Evolutionary conservation across 2,113 vertebrate genomes (phyloP).

Genomic region (Excalfactoria chinensis): DNA sequence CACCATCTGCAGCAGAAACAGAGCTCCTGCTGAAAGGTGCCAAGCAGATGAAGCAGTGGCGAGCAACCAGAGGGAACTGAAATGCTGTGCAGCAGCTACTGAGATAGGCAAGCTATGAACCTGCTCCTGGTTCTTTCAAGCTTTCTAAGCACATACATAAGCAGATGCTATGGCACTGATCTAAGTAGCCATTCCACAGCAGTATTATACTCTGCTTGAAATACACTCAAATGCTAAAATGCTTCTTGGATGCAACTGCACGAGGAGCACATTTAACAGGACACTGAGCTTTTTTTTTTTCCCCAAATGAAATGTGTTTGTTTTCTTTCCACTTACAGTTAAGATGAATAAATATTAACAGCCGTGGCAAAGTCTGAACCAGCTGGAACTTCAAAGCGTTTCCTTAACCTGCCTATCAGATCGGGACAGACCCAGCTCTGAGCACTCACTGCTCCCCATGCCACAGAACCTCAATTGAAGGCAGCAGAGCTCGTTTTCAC

Average conservation of each 20-base stretch:
- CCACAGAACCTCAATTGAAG: not conserved
- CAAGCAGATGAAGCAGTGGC: not conserved
- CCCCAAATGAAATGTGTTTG: not conserved
- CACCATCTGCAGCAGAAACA: slow-evolving; percentile 54
- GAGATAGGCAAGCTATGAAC: not conserved
- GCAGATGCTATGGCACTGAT: not conserved
- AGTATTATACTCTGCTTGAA: not conserved
- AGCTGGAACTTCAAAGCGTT: not conserved
- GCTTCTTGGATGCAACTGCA: not conserved
- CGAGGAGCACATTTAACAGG: not conserved
- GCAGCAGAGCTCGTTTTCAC: not conserved
- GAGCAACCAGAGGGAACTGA: not conserved
- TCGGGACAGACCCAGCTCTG: not conserved
- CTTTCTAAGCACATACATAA: not conserved
- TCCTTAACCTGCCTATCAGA: not conserved
- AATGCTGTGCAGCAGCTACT: not conserved
- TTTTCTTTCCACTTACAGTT: not conserved
- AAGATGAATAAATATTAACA: not conserved
- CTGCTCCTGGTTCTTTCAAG: not conserved
- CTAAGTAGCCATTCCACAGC: not conserved
- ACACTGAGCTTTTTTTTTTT: not conserved
- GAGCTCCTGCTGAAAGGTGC: slow-evolving; percentile 58
- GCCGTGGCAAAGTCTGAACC: not conserved
- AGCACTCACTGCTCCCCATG: not conserved
- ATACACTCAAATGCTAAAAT: not conserved